Base-by-base conservation (phyloP, 2,113 vertebrate genomes). In the Dromaius novaehollandiae region DNA sequence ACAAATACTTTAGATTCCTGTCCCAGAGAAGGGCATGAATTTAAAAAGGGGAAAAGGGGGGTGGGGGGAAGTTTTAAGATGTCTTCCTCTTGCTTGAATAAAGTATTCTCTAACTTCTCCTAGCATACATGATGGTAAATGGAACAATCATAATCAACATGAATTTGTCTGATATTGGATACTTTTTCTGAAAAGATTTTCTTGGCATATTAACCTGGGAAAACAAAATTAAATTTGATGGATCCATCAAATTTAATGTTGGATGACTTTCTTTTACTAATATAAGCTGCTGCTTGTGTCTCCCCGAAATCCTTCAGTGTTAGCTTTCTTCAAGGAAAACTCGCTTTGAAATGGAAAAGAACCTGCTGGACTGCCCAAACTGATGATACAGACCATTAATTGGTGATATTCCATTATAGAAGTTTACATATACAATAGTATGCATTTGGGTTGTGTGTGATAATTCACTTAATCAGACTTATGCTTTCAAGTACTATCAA, bases 401-500 rank as follows among this genome's bases (percentile, higher is more conserved):
- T 86, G 7, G 36, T 76, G 24, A 77, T 36, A 28, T 38, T 90
- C 18, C n/a, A 10, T 64, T 68, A 21, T 36, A 61, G n/a, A 85
- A 55, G 42, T 3, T 73, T 74, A 19, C 44, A 7, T n/a, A 7
- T 64, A 55, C 30, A 38, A 1, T 22, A 44, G 5, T 58, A 0
- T 2, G 0, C 6, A 14, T 40, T 32, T 74, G 28, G 87, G 30
- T 85, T 94, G 56, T 11, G 18, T 34, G 22, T 20, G 18, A 60
- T 32, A 60, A 19, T 60, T 77, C 30, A 21, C 17, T 83, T 86
- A 4, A 0, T 7, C 50, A 75, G 60, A 60, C 38, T 81, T 65
- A 12, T 0, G 4, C 30, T 76, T 79, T 69, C 7, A 7, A 80
- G 21, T 4, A 0, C 22, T 50, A 2, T 28, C 7, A 11, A 60